phyloP scores from a whole-genome alignment of 2,113 vertebrate species.

The Pangasianodon hypophthalmus region DNA sequence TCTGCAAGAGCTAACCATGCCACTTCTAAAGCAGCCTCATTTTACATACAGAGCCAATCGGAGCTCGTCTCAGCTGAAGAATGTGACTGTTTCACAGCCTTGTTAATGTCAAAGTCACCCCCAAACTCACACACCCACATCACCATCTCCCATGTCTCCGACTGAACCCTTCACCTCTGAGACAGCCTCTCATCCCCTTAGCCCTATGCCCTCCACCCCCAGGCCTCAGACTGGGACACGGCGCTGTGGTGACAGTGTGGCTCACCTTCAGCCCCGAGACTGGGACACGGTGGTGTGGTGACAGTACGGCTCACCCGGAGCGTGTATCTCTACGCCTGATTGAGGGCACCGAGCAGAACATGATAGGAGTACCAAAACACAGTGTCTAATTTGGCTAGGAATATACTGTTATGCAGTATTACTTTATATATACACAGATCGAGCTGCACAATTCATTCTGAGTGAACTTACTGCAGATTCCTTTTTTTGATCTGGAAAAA shows the following conservation, averaged over 20 bases:
- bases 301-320: conserved; percentile 41
- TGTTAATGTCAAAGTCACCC: conserved; percentile 35
- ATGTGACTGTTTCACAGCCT: conserved; percentile 13
- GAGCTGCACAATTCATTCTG: background rate
- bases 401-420: background rate
- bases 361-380: conserved; percentile 11
- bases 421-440: too few relatives aligned
- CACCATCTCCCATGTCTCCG: background rate
- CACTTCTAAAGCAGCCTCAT: conserved; percentile 14
- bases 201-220: background rate
- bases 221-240: conserved; percentile 14
- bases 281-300: background rate
- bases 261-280: conserved; percentile 21
- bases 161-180: conserved; percentile 11
- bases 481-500: background rate
- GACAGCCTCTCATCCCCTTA: background rate
- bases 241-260: conserved; percentile 28
- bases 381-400: background rate
- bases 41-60: conserved; percentile 29
- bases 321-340: conserved; percentile 22
- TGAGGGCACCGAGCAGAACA: background rate
- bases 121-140: background rate
- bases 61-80: background rate
- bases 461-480: background rate
- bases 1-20: conserved; percentile 21